phyloP scores from a whole-genome alignment of 2,113 vertebrate species.

The Chloroceryle aenea region DNA sequence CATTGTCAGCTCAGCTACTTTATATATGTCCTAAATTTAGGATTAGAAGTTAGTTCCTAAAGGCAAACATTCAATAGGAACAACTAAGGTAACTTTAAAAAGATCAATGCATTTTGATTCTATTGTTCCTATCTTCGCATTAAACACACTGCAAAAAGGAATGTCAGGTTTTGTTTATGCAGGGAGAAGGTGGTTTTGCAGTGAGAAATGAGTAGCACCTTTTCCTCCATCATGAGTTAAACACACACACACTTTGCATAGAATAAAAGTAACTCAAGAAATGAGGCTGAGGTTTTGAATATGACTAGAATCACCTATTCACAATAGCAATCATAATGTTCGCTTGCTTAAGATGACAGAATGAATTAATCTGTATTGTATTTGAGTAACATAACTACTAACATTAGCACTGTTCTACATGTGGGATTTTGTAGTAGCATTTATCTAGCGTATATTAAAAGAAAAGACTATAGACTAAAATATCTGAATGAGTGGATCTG shows the following conservation, averaged over 20 bases:
- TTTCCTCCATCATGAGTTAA: neutral
- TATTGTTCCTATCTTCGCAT: neutral
- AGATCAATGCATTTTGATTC: neutral
- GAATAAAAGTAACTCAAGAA: neutral
- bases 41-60: neutral
- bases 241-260: neutral
- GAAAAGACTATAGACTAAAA: neutral
- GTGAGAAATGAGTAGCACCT: neutral
- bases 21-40: neutral
- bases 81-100: neutral
- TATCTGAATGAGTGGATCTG: neutral
- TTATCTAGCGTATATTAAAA: neutral
- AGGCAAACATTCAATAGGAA: neutral
- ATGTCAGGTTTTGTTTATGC: neutral
- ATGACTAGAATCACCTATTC: neutral
- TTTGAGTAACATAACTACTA: neutral
- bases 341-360: neutral
- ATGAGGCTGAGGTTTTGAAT: neutral
- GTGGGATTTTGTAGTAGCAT: neutral
- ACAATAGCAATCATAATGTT: neutral
- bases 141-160: neutral
- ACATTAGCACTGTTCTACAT: neutral
- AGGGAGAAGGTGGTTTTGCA: neutral
- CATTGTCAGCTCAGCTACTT: neutral
- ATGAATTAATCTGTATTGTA: neutral